These are phyloP conservation scores for Chrysolina haemoptera DNA, from an alignment of 2,888 invertebrate species.

Conservation along the genomic window DNA sequence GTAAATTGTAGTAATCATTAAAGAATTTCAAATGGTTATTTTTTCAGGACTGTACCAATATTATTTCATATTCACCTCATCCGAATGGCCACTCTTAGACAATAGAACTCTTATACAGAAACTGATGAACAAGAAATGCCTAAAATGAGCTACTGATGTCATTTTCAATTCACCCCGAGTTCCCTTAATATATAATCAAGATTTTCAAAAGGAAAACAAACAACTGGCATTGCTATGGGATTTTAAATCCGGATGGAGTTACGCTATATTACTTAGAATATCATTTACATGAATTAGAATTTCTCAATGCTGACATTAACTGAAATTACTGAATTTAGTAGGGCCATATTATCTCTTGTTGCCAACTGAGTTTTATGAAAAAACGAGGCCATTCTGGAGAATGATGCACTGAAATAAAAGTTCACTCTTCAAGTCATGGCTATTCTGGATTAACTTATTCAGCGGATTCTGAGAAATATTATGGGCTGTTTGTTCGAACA, in stretches of 20 bases:
- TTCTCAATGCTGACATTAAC: background rate
- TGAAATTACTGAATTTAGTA: background rate
- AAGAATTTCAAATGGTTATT: no score
- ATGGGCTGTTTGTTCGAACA: no score
- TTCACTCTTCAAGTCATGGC: no score
- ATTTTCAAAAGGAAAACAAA: background rate
- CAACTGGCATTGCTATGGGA: background rate
- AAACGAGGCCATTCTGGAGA: background rate
- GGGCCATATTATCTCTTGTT: background rate
- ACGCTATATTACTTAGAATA: background rate
- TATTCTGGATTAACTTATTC: background rate
- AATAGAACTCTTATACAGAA: no score
- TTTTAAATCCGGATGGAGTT: background rate
- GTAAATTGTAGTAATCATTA: no score
- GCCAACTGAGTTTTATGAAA: background rate
- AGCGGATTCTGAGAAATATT: background rate
- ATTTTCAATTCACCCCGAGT: background rate
- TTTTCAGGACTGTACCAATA: no score
- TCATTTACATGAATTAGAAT: background rate
- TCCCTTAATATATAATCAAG: background rate
- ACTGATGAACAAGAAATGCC: background rate
- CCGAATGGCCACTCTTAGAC: no score
- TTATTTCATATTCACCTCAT: no score
- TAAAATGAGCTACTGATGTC: background rate
- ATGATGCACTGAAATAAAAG: no score